A percentile compares a stretch with the other conserved stretches of the same genome.
Evolutionary conservation across 2,888 invertebrate species (phyloP).

Genomic region (Syrista parreyssii): DNA sequence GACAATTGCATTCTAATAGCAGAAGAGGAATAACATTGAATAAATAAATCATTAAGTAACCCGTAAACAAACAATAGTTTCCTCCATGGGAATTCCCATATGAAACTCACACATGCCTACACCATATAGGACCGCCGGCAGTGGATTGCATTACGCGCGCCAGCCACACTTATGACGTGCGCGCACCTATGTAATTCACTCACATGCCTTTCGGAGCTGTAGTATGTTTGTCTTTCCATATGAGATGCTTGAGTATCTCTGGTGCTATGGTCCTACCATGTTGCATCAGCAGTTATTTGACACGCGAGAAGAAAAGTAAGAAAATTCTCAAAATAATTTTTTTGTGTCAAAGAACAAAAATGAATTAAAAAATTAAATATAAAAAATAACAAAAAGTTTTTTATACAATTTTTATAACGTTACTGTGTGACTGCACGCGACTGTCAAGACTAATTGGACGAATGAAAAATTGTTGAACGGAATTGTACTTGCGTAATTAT

Average conservation of each 20-base stretch:
- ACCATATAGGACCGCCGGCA: neutral
- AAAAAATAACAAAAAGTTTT: slow-evolving; percentile 15
- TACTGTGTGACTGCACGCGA: neutral
- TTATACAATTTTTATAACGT: neutral
- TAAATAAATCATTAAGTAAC: slow-evolving; percentile 13
- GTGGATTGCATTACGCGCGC: slow-evolving; percentile 48
- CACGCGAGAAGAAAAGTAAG: neutral
- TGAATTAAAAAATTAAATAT: slow-evolving; percentile 14
- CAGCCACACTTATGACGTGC: slow-evolving; percentile 57
- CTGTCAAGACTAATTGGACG: neutral
- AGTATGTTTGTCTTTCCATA: slow-evolving; percentile 30
- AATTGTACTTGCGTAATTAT: neutral
- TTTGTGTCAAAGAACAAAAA: neutral
- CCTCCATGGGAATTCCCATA: slow-evolving; percentile 39
- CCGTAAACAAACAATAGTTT: slow-evolving; percentile 23
- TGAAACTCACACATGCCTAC: slow-evolving; percentile 18
- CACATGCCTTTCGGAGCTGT: neutral
- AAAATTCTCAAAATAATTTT: neutral
- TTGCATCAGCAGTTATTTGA: slow-evolving; percentile 12
- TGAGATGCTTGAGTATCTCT: slow-evolving; percentile 26
- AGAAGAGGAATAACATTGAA: neutral
- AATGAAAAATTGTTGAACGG: neutral
- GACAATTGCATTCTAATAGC: neutral
- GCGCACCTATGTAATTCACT: neutral
- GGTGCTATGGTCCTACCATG: slow-evolving; percentile 18